A percentile compares a stretch with the other conserved stretches of the same genome.
These are phyloP conservation scores for Leucoraja erinaceus DNA, from an alignment of 2,113 vertebrate genomes.

Conservation along the genomic window DNA sequence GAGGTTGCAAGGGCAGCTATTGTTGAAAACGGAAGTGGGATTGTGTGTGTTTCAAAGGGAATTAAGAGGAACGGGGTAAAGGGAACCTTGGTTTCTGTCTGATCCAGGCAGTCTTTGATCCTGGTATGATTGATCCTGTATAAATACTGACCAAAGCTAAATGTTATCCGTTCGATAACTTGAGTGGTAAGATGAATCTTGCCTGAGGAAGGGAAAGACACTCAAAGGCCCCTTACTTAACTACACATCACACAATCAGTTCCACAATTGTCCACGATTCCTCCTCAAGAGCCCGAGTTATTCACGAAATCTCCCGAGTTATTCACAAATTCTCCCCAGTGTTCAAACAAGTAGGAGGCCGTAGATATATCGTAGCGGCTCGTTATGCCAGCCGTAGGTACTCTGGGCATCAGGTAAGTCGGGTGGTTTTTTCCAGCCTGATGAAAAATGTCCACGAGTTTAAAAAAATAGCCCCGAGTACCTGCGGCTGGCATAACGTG, in stretches of 20 bases:
- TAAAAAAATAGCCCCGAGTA: too few relatives aligned
- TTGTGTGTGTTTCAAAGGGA: neutral
- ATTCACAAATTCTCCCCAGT: too few relatives aligned
- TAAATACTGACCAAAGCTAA: neutral
- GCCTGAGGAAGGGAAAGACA: neutral
- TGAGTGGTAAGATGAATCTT: neutral
- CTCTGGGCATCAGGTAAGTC: too few relatives aligned
- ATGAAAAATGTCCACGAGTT: too few relatives aligned
- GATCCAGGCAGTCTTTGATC: neutral
- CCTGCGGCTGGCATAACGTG: too few relatives aligned
- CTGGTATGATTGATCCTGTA: neutral
- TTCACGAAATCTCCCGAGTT: too few relatives aligned
- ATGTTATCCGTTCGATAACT: neutral
- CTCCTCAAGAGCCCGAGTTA: neutral
- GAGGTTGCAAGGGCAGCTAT: neutral
- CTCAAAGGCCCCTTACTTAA: neutral
- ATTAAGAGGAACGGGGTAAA: neutral
- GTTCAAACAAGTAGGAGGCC: too few relatives aligned
- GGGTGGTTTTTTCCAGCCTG: too few relatives aligned
- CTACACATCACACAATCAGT: neutral
- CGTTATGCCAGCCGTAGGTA: too few relatives aligned
- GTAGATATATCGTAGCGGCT: too few relatives aligned
- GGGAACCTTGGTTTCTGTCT: neutral
- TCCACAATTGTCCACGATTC: too few relatives aligned
- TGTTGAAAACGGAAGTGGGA: neutral